Base-by-base conservation (phyloP, 2,113 vertebrate species). In the Himantopus leucocephalus region DNA sequence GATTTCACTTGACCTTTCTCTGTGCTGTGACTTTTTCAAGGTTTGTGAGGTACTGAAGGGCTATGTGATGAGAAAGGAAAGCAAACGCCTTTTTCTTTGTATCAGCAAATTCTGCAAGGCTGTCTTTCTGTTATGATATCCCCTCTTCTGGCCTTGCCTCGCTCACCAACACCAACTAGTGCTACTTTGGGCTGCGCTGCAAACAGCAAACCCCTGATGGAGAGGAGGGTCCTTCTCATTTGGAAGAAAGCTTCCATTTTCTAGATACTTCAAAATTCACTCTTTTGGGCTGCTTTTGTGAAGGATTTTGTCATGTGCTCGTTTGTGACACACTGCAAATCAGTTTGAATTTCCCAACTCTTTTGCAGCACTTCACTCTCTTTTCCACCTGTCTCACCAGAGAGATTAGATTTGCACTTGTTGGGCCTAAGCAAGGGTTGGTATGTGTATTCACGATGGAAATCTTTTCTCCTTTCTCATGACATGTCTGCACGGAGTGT, bases 401-500 rank as follows among this genome's bases (percentile, higher is more conserved):
- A 14, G 21, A 50, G 22, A 23, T 48, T 23, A 48, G 48, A 11
- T 52, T 20, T 37, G 37, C 16, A 0, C 45, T 53, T 26, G 32
- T 19, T 5, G 18, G 9, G 3, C 14, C 45, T 26, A 8, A 60
- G 63, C 0, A 2, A 53, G 67, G 10, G 3, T n/a, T 45, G 30
- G 11, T 13, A 24, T 5, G 2, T 7, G 15, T 10, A 6, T 0
- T 22, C 50, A 26, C 0, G 3, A 10, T 0, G 18, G 59, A 47
- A 50, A 32, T 29, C 8, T 55, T 32, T 26, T 18, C 67, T 59
- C 29, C 55, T 87, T 77, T 34, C 64, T 55, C 0, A 0, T 6
- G 41, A 5, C 34, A 0, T 0, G 7, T 6, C 59, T 14, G 56
- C 62, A 7, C 2, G 3, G 34, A 34, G n/a, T 0, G 26, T 24